A percentile compares a stretch with the other conserved stretches of the same genome.
Conservation (phyloP, 2,888 invertebrate species). For the Artemia sp. region DNA sequence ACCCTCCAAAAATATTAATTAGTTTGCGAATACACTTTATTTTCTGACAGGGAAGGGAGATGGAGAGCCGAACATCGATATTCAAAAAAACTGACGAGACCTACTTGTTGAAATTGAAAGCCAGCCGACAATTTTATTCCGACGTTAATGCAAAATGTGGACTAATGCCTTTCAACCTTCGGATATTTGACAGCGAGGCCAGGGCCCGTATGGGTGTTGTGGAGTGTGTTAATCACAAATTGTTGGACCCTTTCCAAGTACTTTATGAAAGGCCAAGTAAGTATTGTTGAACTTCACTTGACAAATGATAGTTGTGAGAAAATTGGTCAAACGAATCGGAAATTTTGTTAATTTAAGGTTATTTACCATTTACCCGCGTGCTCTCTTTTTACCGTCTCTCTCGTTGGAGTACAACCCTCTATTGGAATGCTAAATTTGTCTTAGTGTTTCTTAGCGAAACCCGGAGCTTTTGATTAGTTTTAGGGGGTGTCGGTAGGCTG, state of each 20-base stretch:
- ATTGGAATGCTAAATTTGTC: too few relatives aligned
- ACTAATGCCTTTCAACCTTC: constrained; percentile 90
- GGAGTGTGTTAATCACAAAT: constrained; percentile 93
- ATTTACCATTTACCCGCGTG: too few relatives aligned
- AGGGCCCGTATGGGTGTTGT: constrained; percentile 94
- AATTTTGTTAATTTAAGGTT: too few relatives aligned
- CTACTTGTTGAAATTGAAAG: constrained; percentile 91
- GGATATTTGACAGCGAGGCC: constrained; percentile 86
- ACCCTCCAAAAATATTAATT: background rate
- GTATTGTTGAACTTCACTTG: constrained; percentile 2
- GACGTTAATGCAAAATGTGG: constrained; percentile 68
- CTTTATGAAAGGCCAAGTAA: constrained; percentile 52
- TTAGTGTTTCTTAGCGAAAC: too few relatives aligned
- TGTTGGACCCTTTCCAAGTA: constrained; percentile 96
- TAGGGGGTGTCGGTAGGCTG: too few relatives aligned
- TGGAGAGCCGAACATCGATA: constrained; percentile 86
- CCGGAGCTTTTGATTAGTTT: too few relatives aligned
- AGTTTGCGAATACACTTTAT: constrained; percentile 18
- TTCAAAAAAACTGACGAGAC: constrained; percentile 95
- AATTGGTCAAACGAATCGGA: background rate
- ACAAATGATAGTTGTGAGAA: background rate
- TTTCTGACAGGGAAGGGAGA: constrained; percentile 55
- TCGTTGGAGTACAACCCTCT: too few relatives aligned
- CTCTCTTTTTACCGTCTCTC: too few relatives aligned
- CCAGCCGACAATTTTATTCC: constrained; percentile 75